Evolutionary conservation across 2,888 invertebrate genomes (phyloP), one percentile per base, ranked within the genome.

Genomic region (Melanchra persicariae): DNA sequence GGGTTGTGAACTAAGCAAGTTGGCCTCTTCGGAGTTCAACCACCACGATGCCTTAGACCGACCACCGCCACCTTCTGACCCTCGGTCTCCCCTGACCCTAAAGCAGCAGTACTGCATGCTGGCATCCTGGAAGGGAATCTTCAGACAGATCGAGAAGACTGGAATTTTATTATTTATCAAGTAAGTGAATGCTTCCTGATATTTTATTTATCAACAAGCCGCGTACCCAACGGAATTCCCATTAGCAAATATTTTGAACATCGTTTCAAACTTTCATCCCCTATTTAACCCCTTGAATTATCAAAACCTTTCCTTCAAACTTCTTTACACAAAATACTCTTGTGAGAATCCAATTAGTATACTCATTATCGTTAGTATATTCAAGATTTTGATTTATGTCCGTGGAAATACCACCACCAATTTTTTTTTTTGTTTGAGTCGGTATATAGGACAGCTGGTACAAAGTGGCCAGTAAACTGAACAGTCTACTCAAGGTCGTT

Each of bases 111-210:
- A 98, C 95, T 97, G 97, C 91, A 98, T 98, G 96, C 96, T 98
- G 89, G 98, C 98, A 2, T 98, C 98, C 0, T 99, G 98, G 99
- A 98, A 98, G 88, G 98, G 98, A 26, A 98, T 99, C 87, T 97
- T 97, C 91, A 96, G 98, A 85, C 98, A 98, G 71, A 98, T 98
- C 93, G 98, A 98, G 91, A 97, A 97, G 59, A 98, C 98, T 24
- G 98, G 98, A 10, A 97, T 98, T 83, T 97, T 97, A 90, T 97
- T 99, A 97, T 98, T 99, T 91, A 96, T 98, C 91, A 98, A 98
- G 98, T 98, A 96, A 97, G 98, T 97, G 0, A 17, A 9, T 43
- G 10, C 15, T 63, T 26, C 1, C 24, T 63, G 22, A 40, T 24
- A 57, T 37, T 57, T 57, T 22, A 57, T 22, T 37, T n/a, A 15